Percentiles rank a stretch among this genome's conserved stretches.
phyloP scores from a whole-genome alignment of 2,113 vertebrate species.

The Cryptomyrus ogoouensis region DNA sequence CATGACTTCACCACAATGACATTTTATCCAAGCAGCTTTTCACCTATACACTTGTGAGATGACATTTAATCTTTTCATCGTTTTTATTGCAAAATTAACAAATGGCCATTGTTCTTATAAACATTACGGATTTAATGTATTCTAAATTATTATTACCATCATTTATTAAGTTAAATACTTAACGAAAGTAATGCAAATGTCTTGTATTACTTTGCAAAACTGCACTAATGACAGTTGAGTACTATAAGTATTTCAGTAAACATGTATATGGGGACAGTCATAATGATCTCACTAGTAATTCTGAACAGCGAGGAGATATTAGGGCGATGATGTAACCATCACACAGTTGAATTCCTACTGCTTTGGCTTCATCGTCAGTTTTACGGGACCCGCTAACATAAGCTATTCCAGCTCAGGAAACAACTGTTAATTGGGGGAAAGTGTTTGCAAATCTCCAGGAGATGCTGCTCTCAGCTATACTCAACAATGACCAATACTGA shows the following conservation, averaged over 20 bases:
- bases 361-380: neutral
- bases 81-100: neutral
- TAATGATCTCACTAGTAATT: neutral
- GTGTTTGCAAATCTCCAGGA: neutral
- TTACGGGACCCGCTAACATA: neutral
- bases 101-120: neutral
- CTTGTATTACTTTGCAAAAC: neutral
- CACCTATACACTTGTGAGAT: neutral
- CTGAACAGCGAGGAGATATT: neutral
- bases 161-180: neutral
- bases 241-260: neutral
- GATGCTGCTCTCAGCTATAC: neutral
- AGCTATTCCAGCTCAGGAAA: neutral
- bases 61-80: neutral
- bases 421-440: neutral
- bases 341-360: neutral
- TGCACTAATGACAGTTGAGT: neutral
- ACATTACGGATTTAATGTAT: neutral
- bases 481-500: neutral
- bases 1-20: conserved; percentile 1
- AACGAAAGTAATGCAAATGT: neutral
- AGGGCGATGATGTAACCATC: neutral
- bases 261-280: neutral
- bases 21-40: neutral
- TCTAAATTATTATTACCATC: neutral